Conservation (phyloP, 2,797 vertebrate species). For the Paguma larvata region DNA sequence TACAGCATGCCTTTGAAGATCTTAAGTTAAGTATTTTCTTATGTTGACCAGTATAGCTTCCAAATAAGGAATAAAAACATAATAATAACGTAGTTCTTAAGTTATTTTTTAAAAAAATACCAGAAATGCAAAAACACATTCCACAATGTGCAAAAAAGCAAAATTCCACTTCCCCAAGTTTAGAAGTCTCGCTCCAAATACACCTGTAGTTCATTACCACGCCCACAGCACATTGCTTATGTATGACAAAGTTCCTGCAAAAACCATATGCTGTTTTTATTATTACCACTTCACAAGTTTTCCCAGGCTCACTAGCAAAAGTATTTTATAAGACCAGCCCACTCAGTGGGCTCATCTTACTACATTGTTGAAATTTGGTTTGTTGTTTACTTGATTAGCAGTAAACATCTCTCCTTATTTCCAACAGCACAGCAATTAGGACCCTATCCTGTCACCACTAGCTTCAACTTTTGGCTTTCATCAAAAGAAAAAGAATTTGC, state of each 20-base stretch:
- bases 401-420: constrained; percentile 69
- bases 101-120: constrained; percentile 76
- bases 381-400: constrained; percentile 70
- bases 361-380: constrained; percentile 43
- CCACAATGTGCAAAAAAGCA: constrained; percentile 74
- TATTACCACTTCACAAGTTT: constrained; percentile 67
- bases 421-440: constrained; percentile 71
- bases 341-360: constrained; percentile 59
- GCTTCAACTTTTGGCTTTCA: constrained; percentile 73
- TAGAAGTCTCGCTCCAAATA: constrained; percentile 67
- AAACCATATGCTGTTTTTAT: constrained; percentile 77
- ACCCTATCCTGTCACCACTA: constrained; percentile 72
- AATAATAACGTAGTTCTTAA: constrained; percentile 70
- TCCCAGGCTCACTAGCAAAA: constrained; percentile 76
- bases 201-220: constrained; percentile 84
- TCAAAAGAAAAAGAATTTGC: constrained; percentile 77
- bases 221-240: constrained; percentile 68
- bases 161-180: constrained; percentile 72
- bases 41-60: constrained; percentile 79
- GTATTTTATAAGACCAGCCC: constrained; percentile 34
- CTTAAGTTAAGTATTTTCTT: constrained; percentile 84
- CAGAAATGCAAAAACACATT: constrained; percentile 81
- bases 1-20: constrained; percentile 84
- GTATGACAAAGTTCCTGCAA: constrained; percentile 69
- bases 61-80: constrained; percentile 81